Base-by-base conservation (phyloP, 2,888 invertebrate species). In the Rhagophthalmus giganteus region DNA sequence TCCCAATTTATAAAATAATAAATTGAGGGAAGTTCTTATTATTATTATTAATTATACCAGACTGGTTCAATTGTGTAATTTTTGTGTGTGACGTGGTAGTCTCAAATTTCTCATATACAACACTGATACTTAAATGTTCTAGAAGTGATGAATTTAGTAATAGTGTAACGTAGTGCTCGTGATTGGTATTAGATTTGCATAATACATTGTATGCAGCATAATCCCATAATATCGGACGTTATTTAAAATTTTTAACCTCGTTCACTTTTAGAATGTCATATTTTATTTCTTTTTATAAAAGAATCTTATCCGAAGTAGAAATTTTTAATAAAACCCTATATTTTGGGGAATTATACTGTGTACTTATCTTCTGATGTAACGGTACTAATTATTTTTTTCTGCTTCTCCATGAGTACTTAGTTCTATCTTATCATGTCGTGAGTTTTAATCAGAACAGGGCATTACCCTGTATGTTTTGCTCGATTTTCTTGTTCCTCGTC, bases 101-200 rank as follows among this genome's bases (percentile, higher is more conserved):
- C n/a, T n/a, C 25, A 32, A 35, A 38, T 33, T 20, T 47, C 30
- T 40, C 20, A 40, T 49, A 26, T 37, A 37, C 41, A 12, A 49
- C 41, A 49, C 2, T 49, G 40, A 49, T 49, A 49, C 49, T 49
- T 49, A 49, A 27, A 41, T 48, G 48, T 50, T 41, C 10, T 51
- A 51, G 44, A 39, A 45, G 13, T 45, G 45, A 45, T 30, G 39
- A 51, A 24, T 27, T 39, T 51, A 51, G 44, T 37, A 41, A 34
- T 42, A 49, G 35, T 20, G 10, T 31, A 31, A 34, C 30, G 49
- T 46, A 46, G 46, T 49, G 42, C 49, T 49, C 49, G 49, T 49
- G 46, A 39, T 52, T 44, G 40, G 25, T 52, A 39, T 46, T 46
- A 34, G 46, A 52, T 20, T 38, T 40, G 37, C 42, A 31, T 49